A percentile compares a stretch with the other conserved stretches of the same genome.
phyloP scores from a whole-genome alignment of 2,113 vertebrate genomes.

The Coptodon rendalli region DNA sequence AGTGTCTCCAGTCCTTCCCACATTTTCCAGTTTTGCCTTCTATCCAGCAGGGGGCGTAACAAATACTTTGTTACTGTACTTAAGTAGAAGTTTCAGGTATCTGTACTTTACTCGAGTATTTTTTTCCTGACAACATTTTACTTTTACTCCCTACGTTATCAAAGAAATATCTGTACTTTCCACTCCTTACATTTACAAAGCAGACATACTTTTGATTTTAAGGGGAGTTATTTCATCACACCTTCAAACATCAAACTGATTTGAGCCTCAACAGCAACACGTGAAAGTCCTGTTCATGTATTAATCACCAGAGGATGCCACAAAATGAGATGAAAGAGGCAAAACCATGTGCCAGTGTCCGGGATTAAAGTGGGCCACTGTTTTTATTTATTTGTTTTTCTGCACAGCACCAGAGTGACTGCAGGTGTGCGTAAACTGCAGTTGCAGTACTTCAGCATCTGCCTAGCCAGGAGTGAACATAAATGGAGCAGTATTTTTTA shows the following conservation, averaged over 20 bases:
- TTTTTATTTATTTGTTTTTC: neutral
- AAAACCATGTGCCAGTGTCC: neutral
- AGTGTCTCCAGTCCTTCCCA: neutral
- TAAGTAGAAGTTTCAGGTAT: neutral
- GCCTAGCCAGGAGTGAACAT: neutral
- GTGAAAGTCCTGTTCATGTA: rapidly evolving
- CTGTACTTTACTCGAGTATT: neutral
- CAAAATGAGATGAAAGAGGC: neutral
- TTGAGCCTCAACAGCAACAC: neutral
- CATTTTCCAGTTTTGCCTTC: rapidly evolving
- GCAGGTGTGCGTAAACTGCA: neutral
- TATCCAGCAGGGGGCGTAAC: neutral
- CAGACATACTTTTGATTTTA: neutral
- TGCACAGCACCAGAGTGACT: neutral
- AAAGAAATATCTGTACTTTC: neutral
- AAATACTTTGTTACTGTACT: neutral
- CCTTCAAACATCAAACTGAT: neutral
- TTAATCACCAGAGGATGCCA: neutral
- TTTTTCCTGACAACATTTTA: neutral
- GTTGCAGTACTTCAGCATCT: neutral
- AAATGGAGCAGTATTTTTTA: rapidly evolving
- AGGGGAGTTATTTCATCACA: neutral
- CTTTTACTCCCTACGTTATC: neutral
- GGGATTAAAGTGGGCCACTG: rapidly evolving
- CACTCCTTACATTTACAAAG: neutral